Conservation (phyloP, 2,888 invertebrate genomes). For the Ypsolopha sequella region DNA sequence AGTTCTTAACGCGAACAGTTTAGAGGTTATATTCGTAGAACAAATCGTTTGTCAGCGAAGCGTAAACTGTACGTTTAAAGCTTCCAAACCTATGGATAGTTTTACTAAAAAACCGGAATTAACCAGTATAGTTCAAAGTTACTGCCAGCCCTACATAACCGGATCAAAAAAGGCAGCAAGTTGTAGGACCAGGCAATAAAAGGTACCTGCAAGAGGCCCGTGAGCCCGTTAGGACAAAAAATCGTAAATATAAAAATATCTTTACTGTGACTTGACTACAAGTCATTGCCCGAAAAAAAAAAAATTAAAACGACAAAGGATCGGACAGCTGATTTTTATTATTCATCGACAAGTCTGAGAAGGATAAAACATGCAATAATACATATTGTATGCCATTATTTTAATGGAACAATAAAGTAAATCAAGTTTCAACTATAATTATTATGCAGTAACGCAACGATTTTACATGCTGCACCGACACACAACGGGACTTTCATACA, state of each 20-base stretch:
- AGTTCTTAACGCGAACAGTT: too few species aligned
- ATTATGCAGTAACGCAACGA: conserved; percentile 15
- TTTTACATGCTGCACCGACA: conserved; percentile 10
- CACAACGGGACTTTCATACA: neutral
- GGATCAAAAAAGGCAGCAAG: neutral
- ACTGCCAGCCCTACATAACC: neutral
- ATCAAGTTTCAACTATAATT: conserved; percentile 4
- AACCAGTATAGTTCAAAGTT: neutral
- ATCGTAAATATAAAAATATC: neutral
- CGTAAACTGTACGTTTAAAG: too few species aligned
- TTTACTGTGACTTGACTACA: neutral
- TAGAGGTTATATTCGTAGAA: too few species aligned
- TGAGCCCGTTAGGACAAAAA: neutral
- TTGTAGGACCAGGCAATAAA: neutral
- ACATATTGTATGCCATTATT: too few species aligned
- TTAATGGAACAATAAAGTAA: neutral
- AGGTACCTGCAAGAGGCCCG: neutral
- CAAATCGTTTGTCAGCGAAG: too few species aligned
- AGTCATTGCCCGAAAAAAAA: too few species aligned
- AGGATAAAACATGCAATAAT: too few species aligned
- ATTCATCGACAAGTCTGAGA: too few species aligned
- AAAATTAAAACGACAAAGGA: too few species aligned
- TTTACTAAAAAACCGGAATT: neutral
- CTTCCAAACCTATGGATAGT: too few species aligned
- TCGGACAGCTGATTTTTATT: too few species aligned